A percentile compares a stretch with the other conserved stretches of the same genome.
phyloP scores from a whole-genome alignment of 2,888 invertebrate genomes.

The Hypomecis punctinalis region DNA sequence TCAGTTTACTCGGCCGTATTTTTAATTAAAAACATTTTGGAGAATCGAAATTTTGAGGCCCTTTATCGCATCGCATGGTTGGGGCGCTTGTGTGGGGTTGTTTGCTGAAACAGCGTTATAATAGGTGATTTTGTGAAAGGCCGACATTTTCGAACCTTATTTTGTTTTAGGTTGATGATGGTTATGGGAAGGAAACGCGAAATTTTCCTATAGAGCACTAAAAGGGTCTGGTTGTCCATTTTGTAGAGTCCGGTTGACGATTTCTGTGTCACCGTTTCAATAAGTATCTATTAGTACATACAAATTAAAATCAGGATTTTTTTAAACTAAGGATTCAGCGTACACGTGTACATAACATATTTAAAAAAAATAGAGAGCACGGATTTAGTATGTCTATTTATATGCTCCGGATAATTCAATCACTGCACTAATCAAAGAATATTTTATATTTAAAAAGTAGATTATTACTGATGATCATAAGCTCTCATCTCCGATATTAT shows the following conservation, averaged over 20 bases:
- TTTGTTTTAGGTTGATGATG: conserved; percentile 22
- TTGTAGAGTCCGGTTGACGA: no score
- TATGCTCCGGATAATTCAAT: no score
- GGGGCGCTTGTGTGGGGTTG: conserved; percentile 34
- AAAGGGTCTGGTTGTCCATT: neutral
- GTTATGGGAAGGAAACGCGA: conserved; percentile 2
- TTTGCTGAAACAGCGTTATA: conserved; percentile 43
- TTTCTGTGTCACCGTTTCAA: neutral
- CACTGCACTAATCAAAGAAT: no score
- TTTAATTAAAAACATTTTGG: conserved; percentile 65
- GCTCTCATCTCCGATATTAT: no score
- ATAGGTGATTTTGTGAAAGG: conserved; percentile 31
- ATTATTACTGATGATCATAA: no score
- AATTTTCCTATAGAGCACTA: conserved; percentile 6
- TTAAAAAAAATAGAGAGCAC: no score
- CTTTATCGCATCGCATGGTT: conserved; percentile 42
- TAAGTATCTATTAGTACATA: neutral
- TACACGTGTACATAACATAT: no score
- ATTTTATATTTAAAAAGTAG: no score
- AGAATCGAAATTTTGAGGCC: conserved; percentile 46
- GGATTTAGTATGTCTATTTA: no score
- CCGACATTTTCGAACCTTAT: conserved; percentile 28
- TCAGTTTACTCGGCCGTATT: conserved; percentile 56
- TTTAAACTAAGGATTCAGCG: no score
- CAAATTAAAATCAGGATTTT: no score